A percentile compares a stretch with the other conserved stretches of the same genome.
phyloP scores from a whole-genome alignment of 1,140 invertebrate genomes.

The Thaumatotibia leucotreta region DNA sequence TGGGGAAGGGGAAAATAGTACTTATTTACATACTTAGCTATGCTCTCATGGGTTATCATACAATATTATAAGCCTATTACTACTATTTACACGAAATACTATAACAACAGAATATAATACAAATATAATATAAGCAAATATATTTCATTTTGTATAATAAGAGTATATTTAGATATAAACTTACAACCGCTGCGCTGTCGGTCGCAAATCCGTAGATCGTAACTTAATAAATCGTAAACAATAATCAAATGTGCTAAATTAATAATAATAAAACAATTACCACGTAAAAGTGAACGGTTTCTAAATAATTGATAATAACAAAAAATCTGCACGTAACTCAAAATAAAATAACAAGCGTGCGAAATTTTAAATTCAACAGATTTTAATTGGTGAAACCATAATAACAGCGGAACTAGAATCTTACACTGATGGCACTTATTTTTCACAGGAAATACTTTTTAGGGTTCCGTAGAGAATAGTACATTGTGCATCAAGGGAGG shows the following conservation, averaged over 20 bases:
- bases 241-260: background rate
- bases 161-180: no score
- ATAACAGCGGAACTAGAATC: background rate
- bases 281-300: background rate
- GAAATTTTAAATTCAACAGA: background rate
- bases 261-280: background rate
- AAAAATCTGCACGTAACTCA: conserved; percentile 1
- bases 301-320: conserved; percentile 6
- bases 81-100: no score
- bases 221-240: background rate
- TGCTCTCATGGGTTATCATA: no score
- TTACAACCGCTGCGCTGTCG: no score
- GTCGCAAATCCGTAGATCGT: no score
- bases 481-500: background rate
- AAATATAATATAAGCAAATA: no score
- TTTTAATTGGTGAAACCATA: background rate
- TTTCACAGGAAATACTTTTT: background rate
- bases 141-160: no score
- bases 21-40: no score
- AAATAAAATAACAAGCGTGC: background rate
- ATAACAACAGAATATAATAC: no score
- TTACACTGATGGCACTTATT: background rate
- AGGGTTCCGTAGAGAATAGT: background rate
- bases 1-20: no score
- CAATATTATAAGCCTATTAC: no score